phyloP scores from a whole-genome alignment of 2,888 invertebrate species.

The Polyploca ridens region DNA sequence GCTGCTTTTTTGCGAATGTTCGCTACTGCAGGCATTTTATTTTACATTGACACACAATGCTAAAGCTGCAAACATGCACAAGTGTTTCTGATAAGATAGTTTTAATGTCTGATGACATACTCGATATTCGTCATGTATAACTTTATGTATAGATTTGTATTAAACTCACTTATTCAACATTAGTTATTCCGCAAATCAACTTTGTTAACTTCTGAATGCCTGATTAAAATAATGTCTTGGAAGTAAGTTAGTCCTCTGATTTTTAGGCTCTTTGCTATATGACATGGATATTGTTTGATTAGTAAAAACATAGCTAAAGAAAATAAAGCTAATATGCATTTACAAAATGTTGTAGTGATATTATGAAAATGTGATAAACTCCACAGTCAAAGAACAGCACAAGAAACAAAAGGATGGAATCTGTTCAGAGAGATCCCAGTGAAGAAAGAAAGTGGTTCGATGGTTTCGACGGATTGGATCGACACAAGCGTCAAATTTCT shows the following conservation, averaged over 20 bases:
- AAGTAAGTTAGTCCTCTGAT: neutral
- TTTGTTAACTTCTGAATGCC: too few relatives aligned
- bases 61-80: neutral
- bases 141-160: neutral
- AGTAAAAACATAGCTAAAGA: too few relatives aligned
- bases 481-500: slow-evolving; percentile 85
- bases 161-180: neutral
- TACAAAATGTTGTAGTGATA: neutral
- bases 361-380: slow-evolving; percentile 13
- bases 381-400: slow-evolving; percentile 77
- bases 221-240: neutral
- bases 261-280: too few relatives aligned
- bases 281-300: slow-evolving; percentile 11
- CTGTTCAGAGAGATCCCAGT: slow-evolving; percentile 90
- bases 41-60: too few relatives aligned
- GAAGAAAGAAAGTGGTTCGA: slow-evolving; percentile 87
- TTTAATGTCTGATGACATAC: neutral
- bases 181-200: neutral
- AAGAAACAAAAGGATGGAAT: slow-evolving; percentile 90
- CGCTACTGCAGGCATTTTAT: too few relatives aligned
- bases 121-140: neutral
- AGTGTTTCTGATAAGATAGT: neutral
- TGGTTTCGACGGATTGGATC: slow-evolving; percentile 86
- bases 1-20: too few relatives aligned
- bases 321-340: too few relatives aligned